Evolutionary conservation across 2,888 invertebrate genomes (phyloP).

Genomic region (Polydrusus pterygomalis): DNA sequence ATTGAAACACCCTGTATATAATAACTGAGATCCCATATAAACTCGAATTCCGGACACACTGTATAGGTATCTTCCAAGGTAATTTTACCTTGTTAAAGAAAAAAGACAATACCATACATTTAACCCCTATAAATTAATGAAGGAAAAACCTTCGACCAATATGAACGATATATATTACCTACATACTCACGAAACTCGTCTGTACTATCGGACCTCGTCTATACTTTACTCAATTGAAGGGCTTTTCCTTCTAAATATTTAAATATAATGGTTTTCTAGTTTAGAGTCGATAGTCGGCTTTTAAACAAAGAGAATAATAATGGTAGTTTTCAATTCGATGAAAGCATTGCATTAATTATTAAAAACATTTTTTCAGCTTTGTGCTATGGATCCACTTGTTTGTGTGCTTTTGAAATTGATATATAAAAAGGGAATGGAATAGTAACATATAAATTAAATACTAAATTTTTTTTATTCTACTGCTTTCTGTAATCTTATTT

Average conservation of each 20-base stretch:
- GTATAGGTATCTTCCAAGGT: no score
- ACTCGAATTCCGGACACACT: no score
- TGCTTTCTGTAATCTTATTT: no score
- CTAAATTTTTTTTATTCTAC: no score
- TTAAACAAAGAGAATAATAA: constrained; percentile 23
- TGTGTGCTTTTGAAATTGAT: no score
- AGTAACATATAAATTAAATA: no score
- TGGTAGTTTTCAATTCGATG: constrained; percentile 28
- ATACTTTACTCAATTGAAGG: constrained; percentile 37
- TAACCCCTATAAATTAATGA: background rate
- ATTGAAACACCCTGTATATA: no score
- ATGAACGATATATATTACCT: background rate
- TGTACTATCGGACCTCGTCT: constrained; percentile 8
- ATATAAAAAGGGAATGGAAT: no score
- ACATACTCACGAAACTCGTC: background rate
- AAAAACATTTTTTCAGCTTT: no score
- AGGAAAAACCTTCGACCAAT: background rate
- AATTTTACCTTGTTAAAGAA: no score
- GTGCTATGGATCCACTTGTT: no score
- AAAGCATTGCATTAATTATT: constrained; percentile 27
- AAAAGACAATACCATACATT: background rate
- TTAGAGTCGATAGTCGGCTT: constrained; percentile 33
- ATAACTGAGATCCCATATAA: no score
- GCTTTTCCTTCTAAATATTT: constrained; percentile 27
- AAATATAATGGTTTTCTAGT: constrained; percentile 26